phyloP scores from a whole-genome alignment of 2,113 vertebrate species.

The Prochilodus magdalenae region DNA sequence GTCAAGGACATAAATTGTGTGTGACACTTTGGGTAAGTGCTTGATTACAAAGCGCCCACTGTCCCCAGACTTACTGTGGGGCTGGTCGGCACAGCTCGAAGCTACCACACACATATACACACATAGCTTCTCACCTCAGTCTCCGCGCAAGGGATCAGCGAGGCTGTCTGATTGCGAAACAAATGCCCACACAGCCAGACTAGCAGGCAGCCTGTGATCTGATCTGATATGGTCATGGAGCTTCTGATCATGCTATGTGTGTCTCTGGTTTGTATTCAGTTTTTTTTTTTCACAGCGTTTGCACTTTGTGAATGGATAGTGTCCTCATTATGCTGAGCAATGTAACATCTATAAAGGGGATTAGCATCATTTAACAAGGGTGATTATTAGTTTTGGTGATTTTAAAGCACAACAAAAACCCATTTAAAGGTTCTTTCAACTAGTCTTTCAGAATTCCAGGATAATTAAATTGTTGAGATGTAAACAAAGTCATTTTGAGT shows the following conservation, averaged over 20 bases:
- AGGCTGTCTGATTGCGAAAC: slow-evolving; percentile 9
- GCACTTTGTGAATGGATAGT: slow-evolving; percentile 30
- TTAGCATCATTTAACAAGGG: background rate
- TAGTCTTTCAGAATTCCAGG: too few species aligned
- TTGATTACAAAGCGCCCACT: slow-evolving; percentile 75
- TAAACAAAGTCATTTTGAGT: too few species aligned
- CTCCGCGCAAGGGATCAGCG: background rate
- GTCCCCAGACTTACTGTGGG: slow-evolving; percentile 59
- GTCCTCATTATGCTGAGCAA: slow-evolving; percentile 21
- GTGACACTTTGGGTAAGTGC: slow-evolving; percentile 80
- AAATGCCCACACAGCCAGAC: background rate
- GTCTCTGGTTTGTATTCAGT: background rate
- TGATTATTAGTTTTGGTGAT: too few species aligned
- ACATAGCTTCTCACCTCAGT: slow-evolving; percentile 28
- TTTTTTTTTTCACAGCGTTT: background rate
- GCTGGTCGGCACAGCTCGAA: slow-evolving; percentile 57
- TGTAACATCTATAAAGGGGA: background rate
- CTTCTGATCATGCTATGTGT: background rate
- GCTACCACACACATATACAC: slow-evolving; percentile 7
- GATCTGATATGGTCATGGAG: background rate
- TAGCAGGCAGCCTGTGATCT: background rate
- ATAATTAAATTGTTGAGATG: too few species aligned
- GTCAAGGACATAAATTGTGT: slow-evolving; percentile 78
- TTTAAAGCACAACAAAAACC: too few species aligned
- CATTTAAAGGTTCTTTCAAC: too few species aligned